These are phyloP conservation scores for Carassius carassius DNA, from an alignment of 2,113 vertebrate genomes.

Conservation along the genomic window DNA sequence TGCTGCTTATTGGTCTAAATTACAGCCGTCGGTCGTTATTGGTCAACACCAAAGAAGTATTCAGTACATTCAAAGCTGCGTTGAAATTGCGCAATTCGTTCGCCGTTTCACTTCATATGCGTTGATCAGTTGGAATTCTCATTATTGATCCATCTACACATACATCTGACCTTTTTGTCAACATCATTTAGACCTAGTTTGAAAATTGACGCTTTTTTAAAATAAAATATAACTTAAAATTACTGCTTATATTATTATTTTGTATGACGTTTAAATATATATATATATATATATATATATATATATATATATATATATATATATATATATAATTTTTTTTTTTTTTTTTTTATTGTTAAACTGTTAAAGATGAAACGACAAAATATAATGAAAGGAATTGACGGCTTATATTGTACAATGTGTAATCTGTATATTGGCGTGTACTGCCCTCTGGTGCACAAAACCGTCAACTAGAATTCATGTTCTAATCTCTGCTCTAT, in stretches of 20 bases:
- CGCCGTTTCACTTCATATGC: background rate
- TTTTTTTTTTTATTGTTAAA: no score
- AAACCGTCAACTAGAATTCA: background rate
- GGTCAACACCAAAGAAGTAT: background rate
- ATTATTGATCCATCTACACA: no score
- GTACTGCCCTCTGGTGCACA: conserved; percentile 40
- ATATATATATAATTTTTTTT: no score
- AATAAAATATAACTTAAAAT: background rate
- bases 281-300: no score
- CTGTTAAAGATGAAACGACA: background rate
- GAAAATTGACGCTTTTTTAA: background rate
- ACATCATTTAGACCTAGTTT: background rate
- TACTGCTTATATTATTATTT: background rate
- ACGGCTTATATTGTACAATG: background rate
- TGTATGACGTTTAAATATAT: background rate
- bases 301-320: no score
- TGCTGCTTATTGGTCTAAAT: conserved; percentile 43
- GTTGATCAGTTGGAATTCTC: background rate
- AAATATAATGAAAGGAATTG: background rate
- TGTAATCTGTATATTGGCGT: background rate
- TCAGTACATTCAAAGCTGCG: conserved; percentile 32
- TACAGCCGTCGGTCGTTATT: conserved; percentile 14
- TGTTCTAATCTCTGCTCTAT: background rate
- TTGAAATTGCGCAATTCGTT: conserved; percentile 6
- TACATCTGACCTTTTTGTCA: no score